These are phyloP conservation scores for Pholis gunnellus DNA, from an alignment of 2,113 vertebrate species.

Conservation along the genomic window DNA sequence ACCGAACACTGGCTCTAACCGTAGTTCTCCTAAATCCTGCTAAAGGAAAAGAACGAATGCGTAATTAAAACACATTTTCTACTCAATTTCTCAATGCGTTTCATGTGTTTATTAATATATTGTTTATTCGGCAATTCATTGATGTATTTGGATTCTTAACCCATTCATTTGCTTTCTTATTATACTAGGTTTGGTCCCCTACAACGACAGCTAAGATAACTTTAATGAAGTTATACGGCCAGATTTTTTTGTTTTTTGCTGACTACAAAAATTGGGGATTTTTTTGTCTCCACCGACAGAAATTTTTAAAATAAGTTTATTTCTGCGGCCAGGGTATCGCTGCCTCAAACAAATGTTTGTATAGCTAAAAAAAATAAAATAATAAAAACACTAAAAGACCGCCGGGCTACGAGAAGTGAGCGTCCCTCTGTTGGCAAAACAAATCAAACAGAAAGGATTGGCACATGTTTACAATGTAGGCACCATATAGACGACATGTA, in stretches of 20 bases:
- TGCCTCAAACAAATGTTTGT: background rate
- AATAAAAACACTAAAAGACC: background rate
- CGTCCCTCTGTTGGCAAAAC: background rate
- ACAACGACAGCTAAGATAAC: background rate
- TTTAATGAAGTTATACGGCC: background rate
- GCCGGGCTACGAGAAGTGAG: background rate
- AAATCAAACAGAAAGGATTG: slow-evolving; percentile 12
- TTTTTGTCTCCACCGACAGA: background rate
- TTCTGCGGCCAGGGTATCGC: background rate
- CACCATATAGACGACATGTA: slow-evolving; percentile 33
- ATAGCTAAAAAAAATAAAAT: background rate
- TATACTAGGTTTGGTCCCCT: too few species aligned
- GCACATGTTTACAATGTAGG: slow-evolving; percentile 42
- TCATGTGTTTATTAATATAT: too few species aligned
- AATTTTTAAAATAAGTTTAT: slow-evolving; percentile 1
- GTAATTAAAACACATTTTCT: too few species aligned
- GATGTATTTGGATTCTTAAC: background rate
- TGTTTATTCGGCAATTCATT: too few species aligned
- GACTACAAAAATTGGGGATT: background rate
- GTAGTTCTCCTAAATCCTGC: background rate
- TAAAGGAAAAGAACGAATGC: too few species aligned
- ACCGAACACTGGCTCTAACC: too few species aligned
- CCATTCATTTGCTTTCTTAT: too few species aligned
- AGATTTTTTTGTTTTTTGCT: background rate
- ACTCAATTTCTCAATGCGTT: too few species aligned